phyloP scores from a whole-genome alignment of 2,888 invertebrate species.

The Acanthococcus lagerstroemiae region DNA sequence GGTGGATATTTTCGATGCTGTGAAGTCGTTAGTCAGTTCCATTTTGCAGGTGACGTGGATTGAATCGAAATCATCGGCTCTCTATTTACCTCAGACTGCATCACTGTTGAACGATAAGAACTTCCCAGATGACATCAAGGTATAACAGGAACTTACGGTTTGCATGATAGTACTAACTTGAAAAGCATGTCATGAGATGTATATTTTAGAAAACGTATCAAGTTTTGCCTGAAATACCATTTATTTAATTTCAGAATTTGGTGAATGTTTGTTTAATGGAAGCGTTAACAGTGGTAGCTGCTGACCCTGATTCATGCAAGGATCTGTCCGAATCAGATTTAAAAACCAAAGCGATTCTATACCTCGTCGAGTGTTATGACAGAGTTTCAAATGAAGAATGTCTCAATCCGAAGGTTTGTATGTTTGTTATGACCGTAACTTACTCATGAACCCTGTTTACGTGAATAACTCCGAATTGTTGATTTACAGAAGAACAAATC shows the following conservation, averaged over 20 bases:
- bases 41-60: slow-evolving; percentile 9
- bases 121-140: slow-evolving; percentile 14
- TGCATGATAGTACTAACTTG: too few relatives aligned
- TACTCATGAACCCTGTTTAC: background rate
- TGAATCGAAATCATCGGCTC: slow-evolving; percentile 6
- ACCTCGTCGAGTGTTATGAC: slow-evolving; percentile 48
- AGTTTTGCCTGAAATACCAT: background rate
- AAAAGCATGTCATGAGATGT: too few relatives aligned
- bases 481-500: slow-evolving; percentile 19
- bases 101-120: slow-evolving; percentile 3
- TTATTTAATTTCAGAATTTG: slow-evolving; percentile 44
- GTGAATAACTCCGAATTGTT: too few relatives aligned
- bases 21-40: slow-evolving; percentile 4
- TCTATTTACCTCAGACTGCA: slow-evolving; percentile 11
- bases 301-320: slow-evolving; percentile 47
- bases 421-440: too few relatives aligned
- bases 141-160: too few relatives aligned
- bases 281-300: slow-evolving; percentile 50
- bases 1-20: slow-evolving; percentile 4
- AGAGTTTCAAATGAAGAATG: slow-evolving; percentile 63
- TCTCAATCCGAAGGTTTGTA: slow-evolving; percentile 56
- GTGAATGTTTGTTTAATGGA: slow-evolving; percentile 59
- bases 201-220: too few relatives aligned
- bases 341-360: slow-evolving; percentile 9
- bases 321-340: background rate